These are phyloP conservation scores for Pseudochromis fuscus DNA, from an alignment of 2,797 vertebrate genomes.

Conservation along the genomic window DNA sequence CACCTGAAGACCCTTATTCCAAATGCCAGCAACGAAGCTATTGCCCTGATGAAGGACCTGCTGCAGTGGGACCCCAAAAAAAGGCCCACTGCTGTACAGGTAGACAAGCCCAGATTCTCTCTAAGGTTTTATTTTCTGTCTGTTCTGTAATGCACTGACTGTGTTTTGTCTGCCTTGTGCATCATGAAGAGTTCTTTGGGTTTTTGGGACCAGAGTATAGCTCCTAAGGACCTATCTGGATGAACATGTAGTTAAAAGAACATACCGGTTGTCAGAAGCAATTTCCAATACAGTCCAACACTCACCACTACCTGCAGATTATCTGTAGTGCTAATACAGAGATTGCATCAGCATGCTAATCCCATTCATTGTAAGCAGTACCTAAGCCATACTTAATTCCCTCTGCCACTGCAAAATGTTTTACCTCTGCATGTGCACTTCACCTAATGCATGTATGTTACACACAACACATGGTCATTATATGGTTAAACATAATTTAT, in stretches of 20 bases:
- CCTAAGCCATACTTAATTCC: slow-evolving; percentile 15
- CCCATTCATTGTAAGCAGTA: slow-evolving; percentile 30
- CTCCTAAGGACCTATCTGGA: background rate
- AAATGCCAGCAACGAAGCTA: slow-evolving; percentile 94
- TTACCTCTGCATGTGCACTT: slow-evolving; percentile 8
- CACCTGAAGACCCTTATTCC: slow-evolving; percentile 97
- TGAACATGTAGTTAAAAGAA: background rate
- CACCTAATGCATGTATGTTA: background rate
- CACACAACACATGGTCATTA: slow-evolving; percentile 9
- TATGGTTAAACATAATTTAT: slow-evolving; percentile 34
- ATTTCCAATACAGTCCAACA: slow-evolving; percentile 13
- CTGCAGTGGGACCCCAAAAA: slow-evolving; percentile 97
- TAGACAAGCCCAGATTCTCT: slow-evolving; percentile 51
- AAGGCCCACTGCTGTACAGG: slow-evolving; percentile 94
- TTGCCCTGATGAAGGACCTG: slow-evolving; percentile 92
- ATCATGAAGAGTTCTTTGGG: background rate
- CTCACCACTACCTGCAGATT: slow-evolving; percentile 9
- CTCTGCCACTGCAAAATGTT: slow-evolving; percentile 15
- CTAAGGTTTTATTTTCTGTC: background rate
- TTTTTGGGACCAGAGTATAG: background rate
- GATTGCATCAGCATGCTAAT: slow-evolving; percentile 39
- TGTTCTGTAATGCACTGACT: no score
- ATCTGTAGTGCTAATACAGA: slow-evolving; percentile 10
- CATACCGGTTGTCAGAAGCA: background rate
- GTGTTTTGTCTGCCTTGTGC: background rate